These are phyloP conservation scores for Stomorhina lunata DNA, from an alignment of 2,888 invertebrate species.

Conservation along the genomic window DNA sequence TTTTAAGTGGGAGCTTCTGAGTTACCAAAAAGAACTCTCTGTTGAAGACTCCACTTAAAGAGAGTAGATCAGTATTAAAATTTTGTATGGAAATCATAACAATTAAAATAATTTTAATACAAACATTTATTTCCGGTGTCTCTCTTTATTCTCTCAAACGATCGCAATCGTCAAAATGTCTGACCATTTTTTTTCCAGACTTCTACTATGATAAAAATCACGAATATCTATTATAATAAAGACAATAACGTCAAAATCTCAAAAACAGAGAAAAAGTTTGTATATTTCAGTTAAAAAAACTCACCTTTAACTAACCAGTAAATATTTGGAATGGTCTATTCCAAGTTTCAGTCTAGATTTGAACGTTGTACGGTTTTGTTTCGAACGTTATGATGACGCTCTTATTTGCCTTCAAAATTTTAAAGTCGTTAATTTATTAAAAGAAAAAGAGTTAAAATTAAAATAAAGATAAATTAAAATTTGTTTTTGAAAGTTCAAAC, in stretches of 20 bases:
- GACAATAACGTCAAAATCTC: slow-evolving; percentile 19
- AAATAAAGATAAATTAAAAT: not conserved
- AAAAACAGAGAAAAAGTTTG: slow-evolving; percentile 29
- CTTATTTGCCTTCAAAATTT: too few relatives aligned
- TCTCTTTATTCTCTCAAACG: slow-evolving; percentile 21
- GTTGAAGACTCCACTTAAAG: not conserved
- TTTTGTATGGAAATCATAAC: slow-evolving; percentile 15
- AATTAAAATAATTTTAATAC: slow-evolving; percentile 28
- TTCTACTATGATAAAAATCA: slow-evolving; percentile 3
- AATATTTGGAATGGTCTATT: slow-evolving; percentile 38
- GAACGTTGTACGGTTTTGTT: slow-evolving; percentile 54
- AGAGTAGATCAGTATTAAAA: not conserved
- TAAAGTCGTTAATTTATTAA: slow-evolving; percentile 8
- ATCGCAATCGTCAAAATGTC: not conserved
- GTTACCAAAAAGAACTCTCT: not conserved
- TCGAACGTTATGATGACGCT: slow-evolving; percentile 14
- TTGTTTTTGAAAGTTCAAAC: slow-evolving; percentile 13
- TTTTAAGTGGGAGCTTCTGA: too few relatives aligned
- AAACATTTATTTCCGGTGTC: slow-evolving; percentile 57
- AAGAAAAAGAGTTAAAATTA: not conserved
- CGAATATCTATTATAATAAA: not conserved
- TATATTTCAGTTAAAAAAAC: slow-evolving; percentile 38
- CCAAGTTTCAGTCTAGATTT: slow-evolving; percentile 63
- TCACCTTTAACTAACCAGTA: slow-evolving; percentile 52
- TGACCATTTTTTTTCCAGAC: not conserved